Base-by-base conservation (phyloP, 2,797 vertebrate genomes). In the Botia kubotai region DNA sequence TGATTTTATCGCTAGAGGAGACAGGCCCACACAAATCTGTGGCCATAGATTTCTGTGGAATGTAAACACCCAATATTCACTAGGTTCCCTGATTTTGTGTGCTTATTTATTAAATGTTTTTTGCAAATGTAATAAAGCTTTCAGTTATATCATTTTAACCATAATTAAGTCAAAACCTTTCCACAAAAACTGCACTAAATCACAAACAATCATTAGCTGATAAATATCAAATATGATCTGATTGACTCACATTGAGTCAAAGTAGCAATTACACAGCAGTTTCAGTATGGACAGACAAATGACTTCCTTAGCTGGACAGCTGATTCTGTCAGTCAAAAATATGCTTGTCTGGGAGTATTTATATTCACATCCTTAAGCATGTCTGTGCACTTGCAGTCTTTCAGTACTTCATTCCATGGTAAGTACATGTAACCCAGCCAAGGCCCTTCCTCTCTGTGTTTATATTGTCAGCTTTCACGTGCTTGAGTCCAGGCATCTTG, bases 401-500 rank as follows among this genome's bases (percentile, higher is more conserved):
- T 39, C 62, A 17, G 19, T 58, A 75, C 55, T 36, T 67, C 50
- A 11, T 67, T 74, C 8, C 12, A 62, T 75, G 52, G 16, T 23
- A 46, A 46, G 10, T 46, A 69, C 3, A 17, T 53, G 36, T 67
- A 69, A 69, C 52, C 55, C 23, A 0, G 21, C 16, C 39, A 7
- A n/a, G 33, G 3, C 55, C 21, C 29, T 82, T 72, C 39, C 11
- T 7, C 58, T 71, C 11, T 21, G 10, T 86, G 77, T 75, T 13
- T 67, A 88, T 82, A 83, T 90, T 82, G 86, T 87, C 87, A 82
- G 80, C 83, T 81, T 66, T 81, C 80, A 82, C 76, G 78, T 84
- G 86, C 84, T 89, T 86, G 85, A 84, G 81, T 90, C 87, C 88
- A 90, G 86, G 91, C 89, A 72, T 92, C 88, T 89, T 83, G 52